Evolutionary conservation across 2,888 invertebrate species (phyloP).

Genomic region (Zele albiditarsus): DNA sequence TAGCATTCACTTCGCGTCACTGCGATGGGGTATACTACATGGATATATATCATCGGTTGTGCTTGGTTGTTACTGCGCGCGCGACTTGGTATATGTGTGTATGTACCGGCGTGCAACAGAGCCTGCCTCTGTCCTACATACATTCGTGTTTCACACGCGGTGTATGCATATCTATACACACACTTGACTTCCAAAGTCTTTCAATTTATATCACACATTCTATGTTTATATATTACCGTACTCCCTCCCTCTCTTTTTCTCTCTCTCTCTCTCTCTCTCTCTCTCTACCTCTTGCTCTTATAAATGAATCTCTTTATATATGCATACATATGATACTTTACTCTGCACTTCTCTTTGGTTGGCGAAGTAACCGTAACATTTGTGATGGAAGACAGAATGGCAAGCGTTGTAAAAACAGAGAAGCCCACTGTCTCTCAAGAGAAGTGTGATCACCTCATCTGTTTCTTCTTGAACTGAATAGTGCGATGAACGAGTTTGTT

Average conservation of each 20-base stretch:
- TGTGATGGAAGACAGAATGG: constrained; percentile 25
- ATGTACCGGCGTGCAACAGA: constrained; percentile 41
- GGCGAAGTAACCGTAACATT: constrained; percentile 16
- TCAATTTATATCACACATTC: neutral
- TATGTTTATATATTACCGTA: neutral
- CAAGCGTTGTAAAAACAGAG: constrained; percentile 33
- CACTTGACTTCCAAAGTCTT: neutral
- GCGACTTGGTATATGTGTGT: constrained; percentile 5
- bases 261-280: neutral
- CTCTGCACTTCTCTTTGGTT: constrained; percentile 14
- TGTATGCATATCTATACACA: constrained; percentile 17
- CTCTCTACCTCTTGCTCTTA: constrained; percentile 18
- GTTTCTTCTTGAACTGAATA: constrained; percentile 25
- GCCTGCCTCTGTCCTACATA: constrained; percentile 61
- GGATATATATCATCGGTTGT: neutral
- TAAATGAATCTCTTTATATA: constrained; percentile 57
- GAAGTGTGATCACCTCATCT: constrained; percentile 25
- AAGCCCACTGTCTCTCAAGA: constrained; percentile 28
- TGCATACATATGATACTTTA: constrained; percentile 27
- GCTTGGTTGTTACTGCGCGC: constrained; percentile 26
- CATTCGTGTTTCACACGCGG: constrained; percentile 44
- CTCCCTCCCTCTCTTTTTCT: no score
- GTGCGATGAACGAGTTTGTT: neutral
- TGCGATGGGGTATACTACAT: constrained; percentile 19
- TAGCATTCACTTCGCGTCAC: constrained; percentile 31